Base-by-base conservation (phyloP, 2,888 invertebrate genomes). In the Eristalinus aeneus region DNA sequence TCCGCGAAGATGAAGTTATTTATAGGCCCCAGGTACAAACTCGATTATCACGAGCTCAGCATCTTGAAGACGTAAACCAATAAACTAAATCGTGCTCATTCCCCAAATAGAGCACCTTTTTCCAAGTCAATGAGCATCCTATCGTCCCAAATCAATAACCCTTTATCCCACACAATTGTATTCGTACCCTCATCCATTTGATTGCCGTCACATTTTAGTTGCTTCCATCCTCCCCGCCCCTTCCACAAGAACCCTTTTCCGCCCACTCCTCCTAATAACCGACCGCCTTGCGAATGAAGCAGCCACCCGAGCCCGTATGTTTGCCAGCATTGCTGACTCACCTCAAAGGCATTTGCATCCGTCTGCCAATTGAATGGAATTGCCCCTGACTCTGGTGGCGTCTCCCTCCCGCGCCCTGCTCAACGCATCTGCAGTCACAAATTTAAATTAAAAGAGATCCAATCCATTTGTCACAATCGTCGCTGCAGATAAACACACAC, bases 361-460 rank as follows among this genome's bases (percentile, higher is more conserved):
- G 63, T 32, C 9, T 34, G 36, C 56, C 16, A 54, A 11, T 56
- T 36, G 16, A 46, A 16, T 46, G 16, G 46, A 16, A 16, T 46
- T 16, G 16, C 46, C 39, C 39, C 3, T 9, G 34, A 34, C 34
- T 6, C 27, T 27, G 27, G 27, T 27, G 27, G 27, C 27, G 27
- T 27, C 4, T n/a, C 46, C n/a, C 11, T 1, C n/a, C 6, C 16
- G 5, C 46, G 1, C 46, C 16, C 46, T 16, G 1, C 16, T 8
- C 34, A 46, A 32, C 65, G 36, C 78, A 75, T 64, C 74, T 65
- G 74, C 64, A 74, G 68, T 78, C 36, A 39, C 31, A 80, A 72
- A 76, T 80, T 80, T 64, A 85, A 85, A 76, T 72, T 58, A 72
- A 72, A 46, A 16, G 46, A 76, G 72, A 76, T 80, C 56, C 76